A percentile compares a stretch with the other conserved stretches of the same genome.
These are phyloP conservation scores for Nothura maculosa DNA, from an alignment of 2,797 vertebrate species.

Conservation along the genomic window DNA sequence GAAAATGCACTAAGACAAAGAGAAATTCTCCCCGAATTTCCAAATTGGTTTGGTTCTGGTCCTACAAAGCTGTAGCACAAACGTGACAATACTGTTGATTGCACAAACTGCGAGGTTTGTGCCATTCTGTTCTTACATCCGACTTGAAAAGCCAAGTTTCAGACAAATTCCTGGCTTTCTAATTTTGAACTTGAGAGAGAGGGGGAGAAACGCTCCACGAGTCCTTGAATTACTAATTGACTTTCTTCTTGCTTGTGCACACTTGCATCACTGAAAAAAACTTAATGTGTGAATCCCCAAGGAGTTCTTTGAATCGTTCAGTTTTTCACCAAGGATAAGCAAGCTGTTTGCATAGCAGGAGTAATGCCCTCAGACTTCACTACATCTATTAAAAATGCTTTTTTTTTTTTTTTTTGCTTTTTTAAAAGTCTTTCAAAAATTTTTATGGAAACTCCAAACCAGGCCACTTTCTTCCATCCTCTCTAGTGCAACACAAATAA, in stretches of 20 bases:
- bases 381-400: background rate
- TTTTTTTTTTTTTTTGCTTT: background rate
- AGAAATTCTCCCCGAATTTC: background rate
- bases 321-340: background rate
- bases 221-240: background rate
- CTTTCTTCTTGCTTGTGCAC: background rate
- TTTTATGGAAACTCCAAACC: background rate
- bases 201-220: background rate
- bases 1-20: background rate
- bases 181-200: background rate
- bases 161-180: background rate
- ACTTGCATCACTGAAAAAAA: background rate
- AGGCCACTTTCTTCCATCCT: background rate
- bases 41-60: background rate
- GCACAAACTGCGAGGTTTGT: background rate
- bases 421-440: background rate
- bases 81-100: background rate
- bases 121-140: background rate
- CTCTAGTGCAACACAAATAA: background rate
- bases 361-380: background rate
- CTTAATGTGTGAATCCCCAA: background rate
- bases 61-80: background rate
- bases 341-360: background rate
- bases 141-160: background rate
- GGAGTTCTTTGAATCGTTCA: background rate